Base-by-base conservation (phyloP, 2,113 vertebrate species). In the Calcarius ornatus region DNA sequence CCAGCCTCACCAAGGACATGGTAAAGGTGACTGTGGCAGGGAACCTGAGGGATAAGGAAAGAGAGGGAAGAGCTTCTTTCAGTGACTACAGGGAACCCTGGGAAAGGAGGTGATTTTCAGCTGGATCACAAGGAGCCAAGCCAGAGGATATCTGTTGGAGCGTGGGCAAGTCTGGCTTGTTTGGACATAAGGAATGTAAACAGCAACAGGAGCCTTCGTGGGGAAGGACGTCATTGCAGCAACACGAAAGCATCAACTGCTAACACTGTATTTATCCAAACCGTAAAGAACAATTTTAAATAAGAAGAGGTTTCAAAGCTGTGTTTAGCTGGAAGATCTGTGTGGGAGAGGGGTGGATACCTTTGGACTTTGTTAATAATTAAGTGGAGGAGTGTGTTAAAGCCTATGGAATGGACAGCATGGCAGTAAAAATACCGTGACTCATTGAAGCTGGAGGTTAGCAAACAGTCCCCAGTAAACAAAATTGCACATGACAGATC, bases 271-370 rank as follows among this genome's bases (percentile, higher is more conserved):
- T 86, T 95, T 96, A 94, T 88, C 64, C 83, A 93, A 96, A 92
- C 80, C 2, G 0, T 88, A 63, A 93, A 78, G 86, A 86, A 73
- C 50, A 51, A 80, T 92, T 95, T 93, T 47, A 81, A 95, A 45
- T 95, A 89, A 90, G 86, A 84, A 81, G 91, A 85, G 68, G 71
- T 77, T 94, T 68, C 9, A 18, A 78, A 95, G 87, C 66, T 79
- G 87, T 94, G 75, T 95, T 95, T 95, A 94, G 82, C 68, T 88
- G 80, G 51, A 92, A 90, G 92, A 93, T 73, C 80, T 93, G 96
- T 96, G 96, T 97, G 91, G 95, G 96, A 96, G 92, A 95, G 56
- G 96, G 95, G 94, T 86, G 96, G 91, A 88, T 93, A 92, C 95
- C 92, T 92, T 94, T 94, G 95, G 86, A 95, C 96, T 80, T 93